phyloP scores from a whole-genome alignment of 2,797 vertebrate genomes.

The Pseudocheirus occidentalis region DNA sequence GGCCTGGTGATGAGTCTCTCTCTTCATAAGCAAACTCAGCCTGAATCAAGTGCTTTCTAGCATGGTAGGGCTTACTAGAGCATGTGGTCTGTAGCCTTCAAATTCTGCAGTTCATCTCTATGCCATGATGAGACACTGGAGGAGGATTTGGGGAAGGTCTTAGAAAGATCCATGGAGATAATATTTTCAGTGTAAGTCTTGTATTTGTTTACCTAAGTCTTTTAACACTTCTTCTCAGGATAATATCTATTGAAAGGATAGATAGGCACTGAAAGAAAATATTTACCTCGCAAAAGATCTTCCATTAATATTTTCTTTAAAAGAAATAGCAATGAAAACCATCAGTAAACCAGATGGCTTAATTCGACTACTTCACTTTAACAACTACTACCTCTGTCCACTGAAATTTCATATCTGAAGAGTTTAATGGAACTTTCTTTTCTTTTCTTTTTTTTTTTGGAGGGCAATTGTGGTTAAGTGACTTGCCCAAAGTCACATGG shows the following conservation, averaged over 20 bases:
- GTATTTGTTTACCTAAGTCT: not conserved
- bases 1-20: not conserved
- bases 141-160: not conserved
- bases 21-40: not conserved
- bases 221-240: conserved; percentile 27
- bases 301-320: not conserved
- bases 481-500: too few species aligned
- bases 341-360: not conserved
- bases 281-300: not conserved
- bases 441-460: too few species aligned
- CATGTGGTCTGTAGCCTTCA: not conserved
- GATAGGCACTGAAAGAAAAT: not conserved
- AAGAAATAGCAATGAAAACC: not conserved
- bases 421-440: too few species aligned
- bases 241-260: conserved; percentile 38
- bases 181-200: conserved; percentile 30
- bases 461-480: too few species aligned
- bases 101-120: not conserved
- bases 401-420: not conserved
- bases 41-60: not conserved
- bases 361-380: not conserved
- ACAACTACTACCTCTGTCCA: not conserved
- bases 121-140: not conserved
- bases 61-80: not conserved
- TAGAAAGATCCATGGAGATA: not conserved